A percentile compares a stretch with the other conserved stretches of the same genome.
phyloP scores from a whole-genome alignment of 23 tunicate genomes.

The Pegea sp. region DNA sequence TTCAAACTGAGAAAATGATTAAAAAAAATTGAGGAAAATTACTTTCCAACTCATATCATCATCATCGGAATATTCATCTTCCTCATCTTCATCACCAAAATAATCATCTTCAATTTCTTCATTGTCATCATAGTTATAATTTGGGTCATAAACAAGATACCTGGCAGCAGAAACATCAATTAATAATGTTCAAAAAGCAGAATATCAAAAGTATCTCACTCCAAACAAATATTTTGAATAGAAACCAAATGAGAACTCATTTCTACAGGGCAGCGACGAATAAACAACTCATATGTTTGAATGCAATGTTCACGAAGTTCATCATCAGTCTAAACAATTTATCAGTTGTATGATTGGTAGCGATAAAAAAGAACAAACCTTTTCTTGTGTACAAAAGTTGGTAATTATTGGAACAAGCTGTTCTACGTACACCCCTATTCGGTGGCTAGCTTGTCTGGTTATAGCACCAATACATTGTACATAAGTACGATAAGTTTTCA shows the following conservation, averaged over 20 bases:
- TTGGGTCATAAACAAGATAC: conserved; percentile 74
- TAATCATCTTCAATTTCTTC: conserved; percentile 44
- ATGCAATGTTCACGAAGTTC: conserved; percentile 82
- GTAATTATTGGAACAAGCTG: conserved; percentile 64
- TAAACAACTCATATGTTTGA: conserved; percentile 72
- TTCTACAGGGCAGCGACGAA: conserved; percentile 74
- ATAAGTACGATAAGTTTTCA: conserved; percentile 31
- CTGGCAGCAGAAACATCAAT: conserved; percentile 4
- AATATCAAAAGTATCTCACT: conserved; percentile 10
- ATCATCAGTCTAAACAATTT: conserved; percentile 28
- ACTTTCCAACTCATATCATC: conserved; percentile 98
- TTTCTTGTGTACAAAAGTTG: conserved; percentile 39
- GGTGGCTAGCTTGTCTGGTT: conserved; percentile 72
- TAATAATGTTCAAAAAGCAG: not conserved
- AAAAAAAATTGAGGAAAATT: not conserved
- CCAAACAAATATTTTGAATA: conserved; percentile 22
- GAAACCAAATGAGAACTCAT: conserved; percentile 17
- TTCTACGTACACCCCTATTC: conserved; percentile 34
- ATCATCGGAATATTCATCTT: conserved; percentile 96
- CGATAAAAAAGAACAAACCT: conserved; percentile 9
- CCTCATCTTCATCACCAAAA: conserved; percentile 66
- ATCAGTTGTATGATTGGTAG: not conserved
- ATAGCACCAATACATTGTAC: conserved; percentile 78
- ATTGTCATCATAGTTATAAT: conserved; percentile 77
- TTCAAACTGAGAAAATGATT: not conserved